phyloP scores from a whole-genome alignment of 2,113 vertebrate species.

The Neomonachus schauinslandi region DNA sequence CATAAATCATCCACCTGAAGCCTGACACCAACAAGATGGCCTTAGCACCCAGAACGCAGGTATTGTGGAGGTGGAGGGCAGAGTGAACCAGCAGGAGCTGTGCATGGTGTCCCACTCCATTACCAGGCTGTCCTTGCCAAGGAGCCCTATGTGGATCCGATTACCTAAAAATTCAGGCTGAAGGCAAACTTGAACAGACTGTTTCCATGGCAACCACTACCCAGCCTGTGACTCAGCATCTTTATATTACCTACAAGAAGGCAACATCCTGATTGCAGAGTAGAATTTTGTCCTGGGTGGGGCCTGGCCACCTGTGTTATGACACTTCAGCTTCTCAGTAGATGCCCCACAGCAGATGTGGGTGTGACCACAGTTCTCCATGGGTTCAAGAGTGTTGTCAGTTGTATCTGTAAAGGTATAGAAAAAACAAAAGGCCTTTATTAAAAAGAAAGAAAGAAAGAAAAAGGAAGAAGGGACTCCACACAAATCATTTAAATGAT shows the following conservation, averaged over 20 bases:
- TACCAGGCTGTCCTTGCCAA: neutral
- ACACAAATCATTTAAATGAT: neutral
- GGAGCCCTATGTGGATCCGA: conserved; percentile 80
- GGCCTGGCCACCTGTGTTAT: neutral
- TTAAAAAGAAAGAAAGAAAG: conserved; percentile 74
- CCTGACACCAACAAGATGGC: neutral
- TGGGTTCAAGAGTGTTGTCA: conserved; percentile 65
- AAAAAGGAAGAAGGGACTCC: neutral
- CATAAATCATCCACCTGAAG: neutral
- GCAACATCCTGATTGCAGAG: conserved; percentile 80
- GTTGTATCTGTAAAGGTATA: conserved; percentile 78
- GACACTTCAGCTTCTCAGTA: neutral
- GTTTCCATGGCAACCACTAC: conserved; percentile 95
- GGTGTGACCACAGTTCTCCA: neutral
- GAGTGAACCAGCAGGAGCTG: neutral
- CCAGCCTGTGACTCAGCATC: conserved; percentile 93
- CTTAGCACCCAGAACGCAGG: neutral
- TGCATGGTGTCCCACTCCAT: neutral
- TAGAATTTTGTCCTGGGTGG: neutral
- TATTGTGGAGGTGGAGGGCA: neutral
- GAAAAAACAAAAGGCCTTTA: conserved; percentile 87
- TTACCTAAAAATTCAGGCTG: conserved; percentile 93
- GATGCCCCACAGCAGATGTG: neutral
- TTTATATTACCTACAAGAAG: conserved; percentile 93
- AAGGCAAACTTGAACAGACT: conserved; percentile 95